These are phyloP conservation scores for Serilophus lunatus DNA, from an alignment of 2,113 vertebrate species.

Conservation along the genomic window DNA sequence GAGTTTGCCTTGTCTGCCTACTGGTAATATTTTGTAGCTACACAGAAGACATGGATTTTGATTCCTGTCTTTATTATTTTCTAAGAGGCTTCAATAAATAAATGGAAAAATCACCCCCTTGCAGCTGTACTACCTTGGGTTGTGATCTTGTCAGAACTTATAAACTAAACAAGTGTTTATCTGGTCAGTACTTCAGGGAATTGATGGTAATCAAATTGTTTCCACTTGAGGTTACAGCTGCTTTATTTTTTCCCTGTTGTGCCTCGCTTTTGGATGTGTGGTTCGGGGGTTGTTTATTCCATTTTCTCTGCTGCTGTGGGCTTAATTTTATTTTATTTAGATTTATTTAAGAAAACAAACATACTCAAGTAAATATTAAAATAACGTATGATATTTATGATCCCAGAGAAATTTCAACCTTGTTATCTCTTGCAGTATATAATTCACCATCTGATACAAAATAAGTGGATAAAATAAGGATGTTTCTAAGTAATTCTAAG, in stretches of 20 bases:
- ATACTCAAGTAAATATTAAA: neutral
- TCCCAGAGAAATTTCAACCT: neutral
- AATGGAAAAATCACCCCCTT: neutral
- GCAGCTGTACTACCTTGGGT: neutral
- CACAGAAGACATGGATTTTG: neutral
- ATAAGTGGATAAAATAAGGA: neutral
- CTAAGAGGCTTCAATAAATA: neutral
- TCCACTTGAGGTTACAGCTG: constrained; percentile 21
- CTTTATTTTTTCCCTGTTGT: neutral
- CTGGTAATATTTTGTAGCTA: neutral
- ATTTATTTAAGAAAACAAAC: neutral
- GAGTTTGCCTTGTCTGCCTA: neutral
- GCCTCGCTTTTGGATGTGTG: neutral
- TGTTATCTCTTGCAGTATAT: neutral
- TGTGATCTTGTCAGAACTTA: constrained; percentile 38
- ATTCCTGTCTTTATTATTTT: constrained; percentile 9
- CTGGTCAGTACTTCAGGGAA: constrained; percentile 27
- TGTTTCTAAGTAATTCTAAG: neutral
- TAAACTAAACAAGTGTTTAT: constrained; percentile 34
- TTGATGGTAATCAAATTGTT: constrained; percentile 46
- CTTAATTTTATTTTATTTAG: neutral
- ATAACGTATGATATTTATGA: neutral
- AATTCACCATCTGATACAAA: neutral
- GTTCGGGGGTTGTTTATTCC: neutral
- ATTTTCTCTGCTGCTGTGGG: neutral